Evolutionary conservation across 2,888 invertebrate genomes (phyloP).

Genomic region (Ormyrus rosae): DNA sequence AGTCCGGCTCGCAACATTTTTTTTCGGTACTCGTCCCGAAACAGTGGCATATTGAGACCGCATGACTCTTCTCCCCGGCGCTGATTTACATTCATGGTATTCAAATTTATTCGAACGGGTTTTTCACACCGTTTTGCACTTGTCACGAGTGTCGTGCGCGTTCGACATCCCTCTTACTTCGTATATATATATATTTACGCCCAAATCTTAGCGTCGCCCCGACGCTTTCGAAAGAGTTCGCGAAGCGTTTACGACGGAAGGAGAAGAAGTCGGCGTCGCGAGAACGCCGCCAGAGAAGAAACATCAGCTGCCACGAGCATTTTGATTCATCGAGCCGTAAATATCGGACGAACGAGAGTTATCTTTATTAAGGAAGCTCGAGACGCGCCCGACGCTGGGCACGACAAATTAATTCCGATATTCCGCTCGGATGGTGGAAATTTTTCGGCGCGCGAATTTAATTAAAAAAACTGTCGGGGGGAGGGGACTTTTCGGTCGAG

Average conservation of each 20-base stretch:
- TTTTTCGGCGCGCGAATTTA: constrained; percentile 24
- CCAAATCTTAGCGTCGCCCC: constrained; percentile 2
- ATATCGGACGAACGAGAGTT: constrained; percentile 17
- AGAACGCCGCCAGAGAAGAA: not conserved
- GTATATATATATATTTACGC: constrained; percentile 8
- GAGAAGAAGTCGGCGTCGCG: not conserved
- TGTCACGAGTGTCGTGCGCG: constrained; percentile 37
- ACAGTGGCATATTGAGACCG: constrained; percentile 29
- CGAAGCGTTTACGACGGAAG: not conserved
- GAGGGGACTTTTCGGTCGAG: not conserved
- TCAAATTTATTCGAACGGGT: constrained; percentile 53
- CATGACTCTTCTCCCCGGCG: not conserved
- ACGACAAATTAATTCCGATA: constrained; percentile 28
- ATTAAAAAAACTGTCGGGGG: constrained; percentile 24
- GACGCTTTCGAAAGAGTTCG: constrained; percentile 24
- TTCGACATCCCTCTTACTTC: not conserved
- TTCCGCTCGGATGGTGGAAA: constrained; percentile 6
- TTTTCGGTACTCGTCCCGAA: not conserved
- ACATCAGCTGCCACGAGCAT: not conserved
- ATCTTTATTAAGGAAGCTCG: constrained; percentile 18
- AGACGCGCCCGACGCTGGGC: not conserved
- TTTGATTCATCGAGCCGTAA: constrained; percentile 46
- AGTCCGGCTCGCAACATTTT: constrained; percentile 7
- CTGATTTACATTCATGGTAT: constrained; percentile 48
- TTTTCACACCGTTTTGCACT: constrained; percentile 51